Conservation (phyloP, 2,113 vertebrate genomes). For the Vulpes vulpes region DNA sequence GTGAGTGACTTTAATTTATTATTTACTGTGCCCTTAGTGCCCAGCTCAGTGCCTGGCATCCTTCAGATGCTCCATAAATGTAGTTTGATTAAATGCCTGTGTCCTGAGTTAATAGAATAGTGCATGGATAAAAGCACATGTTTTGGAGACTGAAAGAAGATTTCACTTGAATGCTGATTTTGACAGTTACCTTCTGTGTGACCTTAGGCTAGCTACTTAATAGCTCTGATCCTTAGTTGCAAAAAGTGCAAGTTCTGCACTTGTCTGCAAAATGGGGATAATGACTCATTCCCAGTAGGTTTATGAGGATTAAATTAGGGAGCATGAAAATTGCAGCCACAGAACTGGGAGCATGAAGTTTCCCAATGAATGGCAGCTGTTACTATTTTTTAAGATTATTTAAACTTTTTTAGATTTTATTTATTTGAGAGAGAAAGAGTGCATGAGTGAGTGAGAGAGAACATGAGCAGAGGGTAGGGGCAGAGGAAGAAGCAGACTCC, state of each 20-base stretch:
- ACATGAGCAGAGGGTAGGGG: too few species aligned
- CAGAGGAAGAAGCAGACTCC: too few species aligned
- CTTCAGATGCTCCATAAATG: background rate
- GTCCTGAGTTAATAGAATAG: background rate
- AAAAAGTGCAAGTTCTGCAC: background rate
- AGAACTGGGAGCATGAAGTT: background rate
- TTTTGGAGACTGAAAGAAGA: background rate
- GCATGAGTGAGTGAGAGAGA: too few species aligned
- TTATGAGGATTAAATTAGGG: background rate
- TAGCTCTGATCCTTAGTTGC: background rate
- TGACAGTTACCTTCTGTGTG: background rate
- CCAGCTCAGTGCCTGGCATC: background rate
- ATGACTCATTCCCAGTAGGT: background rate
- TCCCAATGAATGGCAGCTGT: background rate
- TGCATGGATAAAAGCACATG: background rate
- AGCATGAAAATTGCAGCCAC: background rate
- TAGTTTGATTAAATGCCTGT: constrained; percentile 27
- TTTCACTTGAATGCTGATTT: background rate
- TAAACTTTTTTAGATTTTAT: too few species aligned
- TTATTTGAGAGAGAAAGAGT: too few species aligned
- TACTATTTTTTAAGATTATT: background rate
- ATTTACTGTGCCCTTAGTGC: background rate
- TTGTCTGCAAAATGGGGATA: background rate
- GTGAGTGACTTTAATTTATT: background rate
- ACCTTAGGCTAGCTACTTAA: background rate